Conservation (phyloP, 2,113 vertebrate genomes). For the Morone saxatilis region DNA sequence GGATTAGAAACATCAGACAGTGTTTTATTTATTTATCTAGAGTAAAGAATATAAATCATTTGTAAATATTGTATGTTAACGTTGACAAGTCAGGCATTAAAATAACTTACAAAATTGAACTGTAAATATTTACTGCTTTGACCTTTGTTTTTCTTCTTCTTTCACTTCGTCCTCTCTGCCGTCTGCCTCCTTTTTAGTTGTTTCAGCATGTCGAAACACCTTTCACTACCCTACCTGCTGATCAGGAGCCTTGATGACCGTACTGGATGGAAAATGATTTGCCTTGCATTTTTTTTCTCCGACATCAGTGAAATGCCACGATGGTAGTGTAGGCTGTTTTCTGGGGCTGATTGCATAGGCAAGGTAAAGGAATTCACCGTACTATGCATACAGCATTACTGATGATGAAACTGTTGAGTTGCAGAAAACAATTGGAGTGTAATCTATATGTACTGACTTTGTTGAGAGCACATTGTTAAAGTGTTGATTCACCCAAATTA, state of each 20-base stretch:
- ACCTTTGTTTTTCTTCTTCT: conserved; percentile 39
- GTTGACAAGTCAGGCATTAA: neutral
- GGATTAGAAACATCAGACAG: conserved; percentile 19
- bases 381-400: conserved; percentile 51
- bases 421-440: conserved; percentile 43
- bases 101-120: conserved; percentile 2
- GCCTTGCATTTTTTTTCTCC: conserved; percentile 73
- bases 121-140: conserved; percentile 17
- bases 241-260: conserved; percentile 71
- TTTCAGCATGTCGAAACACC: conserved; percentile 69
- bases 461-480: neutral
- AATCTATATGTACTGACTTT: neutral
- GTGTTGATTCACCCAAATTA: conserved; percentile 2
- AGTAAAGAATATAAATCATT: neutral
- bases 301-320: conserved; percentile 74
- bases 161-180: conserved; percentile 27
- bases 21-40: neutral
- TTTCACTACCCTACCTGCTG: conserved; percentile 69
- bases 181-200: conserved; percentile 50
- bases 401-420: conserved; percentile 43
- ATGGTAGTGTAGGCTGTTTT: conserved; percentile 65
- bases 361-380: conserved; percentile 51
- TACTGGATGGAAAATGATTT: conserved; percentile 73
- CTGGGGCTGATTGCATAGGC: conserved; percentile 56
- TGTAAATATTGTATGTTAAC: neutral